These are phyloP conservation scores for Eulemur albifrons DNA, from an alignment of 2,797 vertebrate species.

Conservation along the genomic window DNA sequence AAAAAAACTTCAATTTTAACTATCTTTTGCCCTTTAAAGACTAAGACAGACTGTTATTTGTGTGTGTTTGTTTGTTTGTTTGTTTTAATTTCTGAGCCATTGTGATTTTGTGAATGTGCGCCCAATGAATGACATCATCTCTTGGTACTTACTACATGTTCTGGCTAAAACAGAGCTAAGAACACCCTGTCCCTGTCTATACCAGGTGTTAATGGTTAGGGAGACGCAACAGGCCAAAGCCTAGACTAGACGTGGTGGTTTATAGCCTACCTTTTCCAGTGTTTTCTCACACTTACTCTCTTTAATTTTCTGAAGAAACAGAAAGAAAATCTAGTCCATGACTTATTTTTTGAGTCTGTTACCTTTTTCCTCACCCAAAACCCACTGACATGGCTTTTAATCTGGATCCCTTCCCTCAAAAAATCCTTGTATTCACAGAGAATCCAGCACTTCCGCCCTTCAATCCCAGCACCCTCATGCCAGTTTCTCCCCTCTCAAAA, in stretches of 20 bases:
- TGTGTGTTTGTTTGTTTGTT: too few relatives aligned
- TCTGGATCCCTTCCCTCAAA: neutral
- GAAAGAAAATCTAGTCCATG: neutral
- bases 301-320: neutral
- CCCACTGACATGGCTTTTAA: neutral
- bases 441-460: neutral
- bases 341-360: neutral
- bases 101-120: slow-evolving; percentile 19
- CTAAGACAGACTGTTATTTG: neutral
- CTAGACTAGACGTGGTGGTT: neutral
- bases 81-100: neutral
- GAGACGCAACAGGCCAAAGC: neutral
- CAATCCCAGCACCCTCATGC: rapidly evolving
- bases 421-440: neutral
- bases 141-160: slow-evolving; percentile 53
- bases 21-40: neutral
- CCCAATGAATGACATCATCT: slow-evolving; percentile 38
- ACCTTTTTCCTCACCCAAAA: neutral
- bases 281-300: neutral
- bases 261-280: neutral
- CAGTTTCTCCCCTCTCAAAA: neutral
- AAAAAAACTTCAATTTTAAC: neutral
- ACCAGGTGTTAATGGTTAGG: neutral
- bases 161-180: neutral
- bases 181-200: slow-evolving; percentile 29